phyloP scores from a whole-genome alignment of 1,140 invertebrate species.

The Lineus longissimus region DNA sequence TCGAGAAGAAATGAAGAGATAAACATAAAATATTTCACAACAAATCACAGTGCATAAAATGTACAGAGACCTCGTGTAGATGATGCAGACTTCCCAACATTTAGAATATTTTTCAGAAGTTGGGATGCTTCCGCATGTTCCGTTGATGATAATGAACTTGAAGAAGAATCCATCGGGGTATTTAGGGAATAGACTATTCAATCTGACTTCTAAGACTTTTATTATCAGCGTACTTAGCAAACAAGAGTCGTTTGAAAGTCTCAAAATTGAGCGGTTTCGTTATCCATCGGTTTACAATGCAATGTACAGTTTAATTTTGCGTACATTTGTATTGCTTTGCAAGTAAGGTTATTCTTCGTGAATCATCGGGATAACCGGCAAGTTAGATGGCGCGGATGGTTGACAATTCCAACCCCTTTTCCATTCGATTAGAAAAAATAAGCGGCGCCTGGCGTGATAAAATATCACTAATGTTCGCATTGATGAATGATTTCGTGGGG shows the following conservation, averaged over 20 bases:
- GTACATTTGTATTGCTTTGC: background rate
- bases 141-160: constrained; percentile 8
- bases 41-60: background rate
- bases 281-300: background rate
- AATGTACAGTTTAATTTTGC: background rate
- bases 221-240: too few relatives aligned
- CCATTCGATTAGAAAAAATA: too few relatives aligned
- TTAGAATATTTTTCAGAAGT: constrained; percentile 14
- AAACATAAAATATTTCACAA: background rate
- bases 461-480: too few relatives aligned
- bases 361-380: too few relatives aligned
- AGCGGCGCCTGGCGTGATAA: too few relatives aligned
- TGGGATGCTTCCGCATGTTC: constrained; percentile 9
- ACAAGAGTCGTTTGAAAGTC: background rate
- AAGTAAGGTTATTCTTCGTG: too few relatives aligned
- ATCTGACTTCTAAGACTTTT: too few relatives aligned
- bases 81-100: constrained; percentile 4
- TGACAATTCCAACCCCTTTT: too few relatives aligned
- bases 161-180: background rate
- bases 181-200: background rate
- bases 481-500: too few relatives aligned
- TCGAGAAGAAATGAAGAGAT: background rate
- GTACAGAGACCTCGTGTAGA: background rate
- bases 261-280: background rate
- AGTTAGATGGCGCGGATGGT: too few relatives aligned